Evolutionary conservation across 2,113 vertebrate species (phyloP), one percentile per base, ranked within the genome.

Genomic region (Lepisosteus osseus): DNA sequence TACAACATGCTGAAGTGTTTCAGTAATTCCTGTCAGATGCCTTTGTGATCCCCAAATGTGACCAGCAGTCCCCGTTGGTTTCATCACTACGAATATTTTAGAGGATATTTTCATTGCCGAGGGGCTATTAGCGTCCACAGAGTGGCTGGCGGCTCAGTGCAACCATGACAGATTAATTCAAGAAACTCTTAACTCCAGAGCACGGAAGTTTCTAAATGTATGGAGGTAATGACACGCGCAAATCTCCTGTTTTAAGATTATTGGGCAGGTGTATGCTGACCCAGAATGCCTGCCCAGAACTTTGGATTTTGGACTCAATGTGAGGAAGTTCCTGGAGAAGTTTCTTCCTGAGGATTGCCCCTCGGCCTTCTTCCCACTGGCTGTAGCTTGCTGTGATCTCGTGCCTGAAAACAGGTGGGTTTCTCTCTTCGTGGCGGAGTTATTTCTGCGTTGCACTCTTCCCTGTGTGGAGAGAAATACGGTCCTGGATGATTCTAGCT

Each of bases 231-330:
- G 15, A 55, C 3, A 9, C 17, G 14, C 47, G 6, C 2, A 13
- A 4, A 12, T 15, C 45, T 41, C 57, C 47, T 45, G 1, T 42
- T n/a, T 2, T 5, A 75, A 99, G 97, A 99, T 99, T 80, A 98
- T 98, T 55, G 97, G 97, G n/a, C 96, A 96, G 79, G 97, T 99
- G 63, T 95, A 95, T 54, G 97, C 97, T 2, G 97, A 99, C 80
- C 97, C 97, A 0, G 97, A 99, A 78, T 98, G 95, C 79, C 91
- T 99, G 65, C 97, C 97, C 65, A 94, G 97, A 78, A 96, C 93
- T 76, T 84, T 95, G 83, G 96, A 98, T 84, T 99, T 96, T 76
- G 97, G 97, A 74, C 92, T 99, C 78, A 97, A 97, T 15, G 95
- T 99, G 77, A 93, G 86, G 65, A 94, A 96, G 77, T 99, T 98